Percentiles rank a stretch among this genome's conserved stretches.
These are phyloP conservation scores for Lasioglossum leucozonium DNA, from an alignment of 2,888 invertebrate genomes.

Conservation along the genomic window DNA sequence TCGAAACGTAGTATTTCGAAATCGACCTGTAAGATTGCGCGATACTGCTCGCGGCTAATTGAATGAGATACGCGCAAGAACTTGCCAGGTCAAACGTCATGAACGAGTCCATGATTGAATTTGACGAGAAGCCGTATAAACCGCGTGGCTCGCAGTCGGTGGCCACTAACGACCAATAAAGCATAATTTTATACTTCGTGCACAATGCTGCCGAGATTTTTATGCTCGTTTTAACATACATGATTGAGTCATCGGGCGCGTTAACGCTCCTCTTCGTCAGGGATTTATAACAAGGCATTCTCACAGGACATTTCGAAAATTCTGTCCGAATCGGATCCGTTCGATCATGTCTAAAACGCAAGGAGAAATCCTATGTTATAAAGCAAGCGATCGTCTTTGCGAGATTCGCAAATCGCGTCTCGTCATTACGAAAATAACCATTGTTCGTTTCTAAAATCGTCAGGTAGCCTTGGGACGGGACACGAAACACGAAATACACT, in stretches of 20 bases:
- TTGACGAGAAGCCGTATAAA: conserved; percentile 48
- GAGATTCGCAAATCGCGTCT: neutral
- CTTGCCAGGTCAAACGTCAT: conserved; percentile 6
- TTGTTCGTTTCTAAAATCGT: neutral
- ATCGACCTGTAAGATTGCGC: conserved; percentile 54
- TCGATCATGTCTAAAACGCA: neutral
- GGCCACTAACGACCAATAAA: conserved; percentile 58
- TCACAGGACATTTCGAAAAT: neutral
- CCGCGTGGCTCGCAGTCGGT: conserved; percentile 31
- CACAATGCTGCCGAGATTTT: conserved; percentile 28
- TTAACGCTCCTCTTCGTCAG: neutral
- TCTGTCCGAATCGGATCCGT: neutral
- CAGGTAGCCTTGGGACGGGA: neutral
- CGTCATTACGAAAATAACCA: neutral
- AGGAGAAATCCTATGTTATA: neutral
- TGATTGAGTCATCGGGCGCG: conserved; percentile 5
- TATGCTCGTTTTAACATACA: conserved; percentile 19
- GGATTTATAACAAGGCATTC: no score
- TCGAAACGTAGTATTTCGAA: neutral
- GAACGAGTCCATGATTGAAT: conserved; percentile 51
- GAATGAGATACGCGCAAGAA: conserved; percentile 30
- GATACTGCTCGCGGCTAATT: conserved; percentile 52
- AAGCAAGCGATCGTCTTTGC: neutral
- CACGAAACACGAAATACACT: neutral
- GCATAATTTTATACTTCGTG: conserved; percentile 54